Conservation (phyloP, 2,113 vertebrate species). For the Nannobrachium achirus region DNA sequence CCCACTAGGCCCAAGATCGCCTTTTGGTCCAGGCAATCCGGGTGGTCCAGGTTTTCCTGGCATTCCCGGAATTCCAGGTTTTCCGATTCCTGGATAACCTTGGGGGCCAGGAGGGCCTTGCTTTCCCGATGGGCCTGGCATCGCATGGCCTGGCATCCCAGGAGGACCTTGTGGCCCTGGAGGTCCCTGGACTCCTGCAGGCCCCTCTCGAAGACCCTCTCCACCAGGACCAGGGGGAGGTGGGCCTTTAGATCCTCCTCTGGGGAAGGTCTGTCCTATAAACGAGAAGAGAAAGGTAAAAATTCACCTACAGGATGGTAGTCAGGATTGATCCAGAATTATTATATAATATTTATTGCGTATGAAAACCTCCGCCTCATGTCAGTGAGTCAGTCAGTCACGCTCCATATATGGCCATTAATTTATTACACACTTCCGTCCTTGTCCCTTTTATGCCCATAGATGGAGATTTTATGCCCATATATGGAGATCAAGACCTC, state of each 20-base stretch:
- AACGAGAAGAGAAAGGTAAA: conserved; percentile 4
- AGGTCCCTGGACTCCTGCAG: conserved; percentile 86
- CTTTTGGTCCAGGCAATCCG: conserved; percentile 70
- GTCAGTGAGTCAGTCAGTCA: too few relatives aligned
- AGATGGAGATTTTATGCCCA: too few relatives aligned
- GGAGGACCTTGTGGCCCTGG: conserved; percentile 87
- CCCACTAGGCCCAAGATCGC: conserved; percentile 72
- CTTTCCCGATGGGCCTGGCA: conserved; percentile 73
- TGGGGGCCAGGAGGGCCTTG: conserved; percentile 72
- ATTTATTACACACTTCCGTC: background rate
- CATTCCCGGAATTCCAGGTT: conserved; percentile 78
- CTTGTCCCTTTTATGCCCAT: too few relatives aligned
- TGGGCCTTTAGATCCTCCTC: conserved; percentile 87
- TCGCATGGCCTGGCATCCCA: conserved; percentile 84
- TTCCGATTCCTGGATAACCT: conserved; percentile 77
- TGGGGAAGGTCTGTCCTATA: conserved; percentile 75
- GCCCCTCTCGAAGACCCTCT: conserved; percentile 85
- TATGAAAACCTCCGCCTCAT: too few relatives aligned
- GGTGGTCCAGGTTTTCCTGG: conserved; percentile 78
- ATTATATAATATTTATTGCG: too few relatives aligned
- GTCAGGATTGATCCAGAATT: background rate
- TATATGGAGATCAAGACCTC: too few relatives aligned
- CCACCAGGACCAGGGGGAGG: conserved; percentile 48
- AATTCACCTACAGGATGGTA: background rate
- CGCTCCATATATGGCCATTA: too few relatives aligned